These are phyloP conservation scores for Lasioglossum albipes DNA, from an alignment of 1,140 invertebrate genomes.

Conservation along the genomic window DNA sequence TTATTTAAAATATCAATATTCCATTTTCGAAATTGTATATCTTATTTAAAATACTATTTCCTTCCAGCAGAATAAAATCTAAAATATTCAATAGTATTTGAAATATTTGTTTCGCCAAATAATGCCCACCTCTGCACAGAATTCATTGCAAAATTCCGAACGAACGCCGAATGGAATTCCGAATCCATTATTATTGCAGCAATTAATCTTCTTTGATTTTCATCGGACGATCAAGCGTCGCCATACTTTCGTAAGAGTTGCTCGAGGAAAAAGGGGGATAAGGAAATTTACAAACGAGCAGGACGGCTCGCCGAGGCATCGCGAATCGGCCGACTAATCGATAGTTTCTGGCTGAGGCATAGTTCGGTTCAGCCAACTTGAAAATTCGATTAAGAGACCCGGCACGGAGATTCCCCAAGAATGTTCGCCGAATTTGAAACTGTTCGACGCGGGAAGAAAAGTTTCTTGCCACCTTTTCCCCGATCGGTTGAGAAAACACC, in stretches of 20 bases:
- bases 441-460: slow-evolving; percentile 26
- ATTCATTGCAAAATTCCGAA: too few relatives aligned
- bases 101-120: too few relatives aligned
- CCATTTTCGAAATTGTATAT: too few relatives aligned
- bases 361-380: slow-evolving; percentile 18
- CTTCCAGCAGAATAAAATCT: too few relatives aligned
- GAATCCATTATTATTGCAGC: not conserved
- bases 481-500: not conserved
- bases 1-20: too few relatives aligned
- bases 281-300: not conserved
- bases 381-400: slow-evolving; percentile 39
- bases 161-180: not conserved
- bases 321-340: slow-evolving; percentile 6
- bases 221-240: not conserved
- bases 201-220: not conserved
- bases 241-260: not conserved
- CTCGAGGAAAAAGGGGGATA: not conserved
- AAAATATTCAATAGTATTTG: too few relatives aligned
- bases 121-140: too few relatives aligned
- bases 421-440: slow-evolving; percentile 33
- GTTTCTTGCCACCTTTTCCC: not conserved
- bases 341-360: slow-evolving; percentile 10
- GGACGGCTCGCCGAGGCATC: not conserved
- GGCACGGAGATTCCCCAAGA: slow-evolving; percentile 18
- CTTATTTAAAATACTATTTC: too few relatives aligned